Evolutionary conservation across 2,113 vertebrate species (phyloP), one percentile per base, ranked within the genome.

Genomic region (Leucoraja erinaceus): DNA sequence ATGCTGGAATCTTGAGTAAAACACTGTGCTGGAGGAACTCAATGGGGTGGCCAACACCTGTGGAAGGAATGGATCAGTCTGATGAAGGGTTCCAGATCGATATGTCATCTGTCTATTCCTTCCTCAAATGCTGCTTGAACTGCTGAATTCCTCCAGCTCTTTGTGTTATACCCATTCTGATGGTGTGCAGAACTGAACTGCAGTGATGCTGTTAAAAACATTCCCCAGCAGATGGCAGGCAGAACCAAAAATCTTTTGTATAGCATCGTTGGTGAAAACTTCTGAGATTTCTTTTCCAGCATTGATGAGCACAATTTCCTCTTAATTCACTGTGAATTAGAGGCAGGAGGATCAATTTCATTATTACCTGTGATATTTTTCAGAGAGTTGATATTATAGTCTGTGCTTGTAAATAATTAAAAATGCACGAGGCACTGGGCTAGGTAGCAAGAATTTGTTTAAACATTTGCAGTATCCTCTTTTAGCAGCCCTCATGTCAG

Each of bases 161-260:
- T 47, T 47, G 38, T 47, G 38, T 47, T 47, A 47, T 47, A 47
- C 38, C 38, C 38, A 47, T 47, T 47, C 38, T 47, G 38, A 47
- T 47, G 38, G 38, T 38, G 31, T 63, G 12, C 9, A 20, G 33
- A 38, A 6, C 38, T 74, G 31, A 47, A 72, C 20, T 91, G 68
- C 54, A 91, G 54, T 54, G 63, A 54, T 54, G 90, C 38, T 74
- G 10, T 74, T 91, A 25, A 25, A 74, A 91, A 20, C 68, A 91
- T 54, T 72, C 31, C 7, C 90, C 90, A 91, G 90, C 25, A 91
- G 90, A 47, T 91, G 90, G 90, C 90, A 91, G 90, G 90, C 90
- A 16, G 88, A 28, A 91, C 38, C 68, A 91, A 91, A 91, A 54
- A 91, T 91, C 20, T 18, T 91, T 14, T 38, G 20, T 72, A 18